A percentile compares a stretch with the other conserved stretches of the same genome.
Conservation (phyloP, 2,888 invertebrate genomes). For the Cybosia mesomella region DNA sequence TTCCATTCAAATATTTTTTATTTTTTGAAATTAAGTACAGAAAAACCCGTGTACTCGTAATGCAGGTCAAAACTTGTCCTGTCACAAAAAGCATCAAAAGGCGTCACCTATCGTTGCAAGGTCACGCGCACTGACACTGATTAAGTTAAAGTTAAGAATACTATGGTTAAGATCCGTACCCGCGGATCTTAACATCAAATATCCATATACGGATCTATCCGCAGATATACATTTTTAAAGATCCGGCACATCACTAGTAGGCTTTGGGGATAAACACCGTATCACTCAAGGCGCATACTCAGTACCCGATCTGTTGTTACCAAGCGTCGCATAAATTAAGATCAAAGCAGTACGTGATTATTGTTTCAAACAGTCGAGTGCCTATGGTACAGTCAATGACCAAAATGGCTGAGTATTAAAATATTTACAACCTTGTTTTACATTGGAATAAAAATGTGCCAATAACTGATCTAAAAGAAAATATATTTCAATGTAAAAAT, state of each 20-base stretch:
- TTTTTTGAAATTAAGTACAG: too few species aligned
- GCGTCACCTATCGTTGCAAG: too few species aligned
- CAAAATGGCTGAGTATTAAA: background rate
- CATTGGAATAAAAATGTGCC: too few species aligned
- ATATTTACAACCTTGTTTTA: too few species aligned
- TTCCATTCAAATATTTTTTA: too few species aligned
- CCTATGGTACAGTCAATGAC: background rate
- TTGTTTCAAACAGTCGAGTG: background rate
- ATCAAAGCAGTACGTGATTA: background rate
- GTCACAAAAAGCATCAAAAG: too few species aligned
- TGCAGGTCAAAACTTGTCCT: too few species aligned
- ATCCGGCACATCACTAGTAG: background rate
- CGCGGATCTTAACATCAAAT: background rate
- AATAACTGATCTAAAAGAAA: too few species aligned
- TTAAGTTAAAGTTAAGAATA: background rate
- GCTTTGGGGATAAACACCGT: background rate
- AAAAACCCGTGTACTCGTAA: too few species aligned
- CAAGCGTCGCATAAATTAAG: constrained; percentile 2
- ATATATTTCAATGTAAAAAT: too few species aligned
- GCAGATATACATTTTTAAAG: too few species aligned
- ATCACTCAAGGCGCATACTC: background rate
- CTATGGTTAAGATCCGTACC: background rate
- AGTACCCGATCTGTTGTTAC: background rate
- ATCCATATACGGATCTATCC: too few species aligned
- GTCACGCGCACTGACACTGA: background rate